These are phyloP conservation scores for Poecilus cupreus DNA, from an alignment of 2,888 invertebrate genomes.

Conservation along the genomic window DNA sequence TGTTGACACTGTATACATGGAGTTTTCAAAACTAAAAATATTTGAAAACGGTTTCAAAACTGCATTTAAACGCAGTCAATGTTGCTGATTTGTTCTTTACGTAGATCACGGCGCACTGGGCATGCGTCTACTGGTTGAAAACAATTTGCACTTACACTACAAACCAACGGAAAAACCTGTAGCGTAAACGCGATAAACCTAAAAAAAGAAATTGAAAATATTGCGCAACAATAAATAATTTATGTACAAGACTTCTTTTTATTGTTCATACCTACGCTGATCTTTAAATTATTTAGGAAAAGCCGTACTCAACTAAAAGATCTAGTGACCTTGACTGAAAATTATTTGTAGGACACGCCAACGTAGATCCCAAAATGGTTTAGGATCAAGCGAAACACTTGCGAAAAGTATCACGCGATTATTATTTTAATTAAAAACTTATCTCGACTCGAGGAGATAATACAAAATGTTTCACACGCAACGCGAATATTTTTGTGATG, in stretches of 20 bases:
- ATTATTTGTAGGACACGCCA: conserved; percentile 10
- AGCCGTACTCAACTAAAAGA: not conserved
- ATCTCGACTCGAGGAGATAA: not conserved
- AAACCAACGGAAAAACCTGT: too few species aligned
- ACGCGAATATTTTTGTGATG: not conserved
- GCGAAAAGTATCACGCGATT: not conserved
- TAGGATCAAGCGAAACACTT: not conserved
- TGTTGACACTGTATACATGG: too few species aligned
- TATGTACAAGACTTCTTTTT: not conserved
- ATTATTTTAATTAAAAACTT: not conserved
- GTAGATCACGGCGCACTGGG: too few species aligned
- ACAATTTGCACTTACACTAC: too few species aligned
- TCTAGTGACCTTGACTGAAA: conserved; percentile 9
- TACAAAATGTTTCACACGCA: not conserved
- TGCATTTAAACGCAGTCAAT: too few species aligned
- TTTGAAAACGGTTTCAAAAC: too few species aligned
- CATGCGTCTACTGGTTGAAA: too few species aligned
- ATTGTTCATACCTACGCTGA: not conserved
- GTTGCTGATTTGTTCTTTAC: too few species aligned
- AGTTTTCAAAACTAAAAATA: too few species aligned
- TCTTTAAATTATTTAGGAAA: not conserved
- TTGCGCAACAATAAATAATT: not conserved
- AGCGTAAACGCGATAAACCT: too few species aligned
- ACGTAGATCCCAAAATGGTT: conserved; percentile 19
- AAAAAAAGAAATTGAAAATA: not conserved